Evolutionary conservation across 1,140 invertebrate species (phyloP).

Genomic region (Cheumatopsyche charites): DNA sequence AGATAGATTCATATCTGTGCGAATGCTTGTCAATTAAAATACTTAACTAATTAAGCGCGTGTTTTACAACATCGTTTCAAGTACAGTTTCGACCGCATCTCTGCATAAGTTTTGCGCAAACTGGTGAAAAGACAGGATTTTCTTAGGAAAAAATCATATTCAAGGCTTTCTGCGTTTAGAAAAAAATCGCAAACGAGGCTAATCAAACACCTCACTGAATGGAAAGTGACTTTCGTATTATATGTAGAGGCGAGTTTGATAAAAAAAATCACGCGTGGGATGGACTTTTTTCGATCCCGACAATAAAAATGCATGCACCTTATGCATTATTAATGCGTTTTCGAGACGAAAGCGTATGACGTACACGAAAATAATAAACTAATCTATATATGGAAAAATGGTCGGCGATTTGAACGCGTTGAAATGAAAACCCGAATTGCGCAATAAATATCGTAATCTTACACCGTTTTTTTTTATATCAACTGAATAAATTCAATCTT

Average conservation of each 20-base stretch:
- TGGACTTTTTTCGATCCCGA: constrained; percentile 6
- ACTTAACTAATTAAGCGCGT: too few relatives aligned
- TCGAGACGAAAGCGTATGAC: background rate
- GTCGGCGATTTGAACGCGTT: constrained; percentile 13
- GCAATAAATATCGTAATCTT: constrained; percentile 6
- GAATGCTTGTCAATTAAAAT: too few relatives aligned
- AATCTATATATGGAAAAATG: constrained; percentile 5
- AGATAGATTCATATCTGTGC: too few relatives aligned
- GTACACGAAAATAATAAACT: constrained; percentile 5
- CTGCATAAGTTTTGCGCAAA: too few relatives aligned
- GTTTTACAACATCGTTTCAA: too few relatives aligned
- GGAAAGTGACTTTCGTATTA: background rate
- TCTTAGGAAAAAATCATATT: too few relatives aligned
- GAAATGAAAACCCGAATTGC: constrained; percentile 13
- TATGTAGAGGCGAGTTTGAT: background rate
- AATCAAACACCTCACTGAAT: constrained; percentile 15
- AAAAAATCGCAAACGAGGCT: constrained; percentile 9
- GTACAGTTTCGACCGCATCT: too few relatives aligned
- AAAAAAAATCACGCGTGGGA: constrained; percentile 1
- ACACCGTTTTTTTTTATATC: constrained; percentile 8
- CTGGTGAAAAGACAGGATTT: too few relatives aligned
- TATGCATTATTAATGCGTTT: constrained; percentile 20
- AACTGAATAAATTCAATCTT: constrained; percentile 11
- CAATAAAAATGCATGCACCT: constrained; percentile 12
- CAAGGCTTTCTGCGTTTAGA: too few relatives aligned